Base-by-base conservation (phyloP, 2,113 vertebrate species). In the Nycticryphes semicollaris region DNA sequence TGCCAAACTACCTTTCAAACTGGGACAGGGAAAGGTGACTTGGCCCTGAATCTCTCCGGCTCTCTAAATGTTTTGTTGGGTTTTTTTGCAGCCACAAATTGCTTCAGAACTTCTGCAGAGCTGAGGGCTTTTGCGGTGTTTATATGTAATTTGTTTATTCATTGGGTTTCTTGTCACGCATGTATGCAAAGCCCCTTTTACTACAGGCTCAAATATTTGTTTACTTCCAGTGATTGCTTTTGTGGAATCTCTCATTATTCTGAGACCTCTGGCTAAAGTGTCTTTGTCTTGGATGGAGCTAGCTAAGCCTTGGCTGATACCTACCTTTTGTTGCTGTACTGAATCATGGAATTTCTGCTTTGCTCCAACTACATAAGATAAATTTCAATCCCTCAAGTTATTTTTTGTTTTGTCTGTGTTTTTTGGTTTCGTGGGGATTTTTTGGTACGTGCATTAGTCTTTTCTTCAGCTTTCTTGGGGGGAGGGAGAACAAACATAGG, bases 201-300 rank as follows among this genome's bases (percentile, higher is more conserved):
- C 90, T 74, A 84, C 50, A 81, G 90, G 53, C 62, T 95, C 81
- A 90, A 53, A 87, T 90, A 75, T 95, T 94, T 88, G 48, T 93
- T 95, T 84, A 62, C 84, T 83, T 90, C 74, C 60, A 50, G 14
- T 77, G 88, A 53, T 75, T 95, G 89, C 56, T 93, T 94, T 94
- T 93, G 63, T 81, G 24, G 59, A 81, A 43, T 92, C 66, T 91
- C 63, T 95, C 64, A 59, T 90, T 94, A 86, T 47, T 47, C 57
- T 84, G 76, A 90, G 78, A 94, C 54, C 56, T 91, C 77, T 90
- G 56, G 79, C 73, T 91, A 91, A 93, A 79, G 25, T n/a, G 25
- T n/a, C 89, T 96, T 91, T 95, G 86, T 84, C 43, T 96, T 80
- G 66, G 51, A 85, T 87, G 60, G 83, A 97, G 75, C 72, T 50